phyloP scores from a whole-genome alignment of 1,140 invertebrate species.

The Homalodisca vitripennis region DNA sequence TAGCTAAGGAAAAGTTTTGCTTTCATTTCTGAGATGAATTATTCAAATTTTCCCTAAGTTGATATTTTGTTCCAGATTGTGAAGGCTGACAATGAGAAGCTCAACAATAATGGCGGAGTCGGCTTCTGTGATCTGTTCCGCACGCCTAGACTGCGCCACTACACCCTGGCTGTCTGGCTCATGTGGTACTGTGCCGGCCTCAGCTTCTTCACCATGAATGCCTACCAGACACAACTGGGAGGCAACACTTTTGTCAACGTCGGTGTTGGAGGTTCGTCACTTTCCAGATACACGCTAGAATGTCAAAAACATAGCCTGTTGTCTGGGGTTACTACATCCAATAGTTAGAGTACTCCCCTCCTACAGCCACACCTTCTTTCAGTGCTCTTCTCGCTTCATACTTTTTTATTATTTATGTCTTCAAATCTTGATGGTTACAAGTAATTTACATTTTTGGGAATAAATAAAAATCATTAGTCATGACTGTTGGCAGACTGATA shows the following conservation, averaged over 20 bases:
- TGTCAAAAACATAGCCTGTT: too few relatives aligned
- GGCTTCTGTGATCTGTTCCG: slow-evolving; percentile 21
- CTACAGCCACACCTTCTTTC: too few relatives aligned
- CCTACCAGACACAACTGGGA: slow-evolving; percentile 27
- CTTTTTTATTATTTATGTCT: too few relatives aligned
- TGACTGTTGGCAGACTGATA: too few relatives aligned
- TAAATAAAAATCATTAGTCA: too few relatives aligned
- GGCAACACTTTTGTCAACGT: slow-evolving; percentile 55
- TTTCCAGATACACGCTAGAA: too few relatives aligned
- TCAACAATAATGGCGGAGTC: not conserved
- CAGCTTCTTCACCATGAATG: slow-evolving; percentile 34
- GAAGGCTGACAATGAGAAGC: not conserved
- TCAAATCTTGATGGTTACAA: too few relatives aligned
- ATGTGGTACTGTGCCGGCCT: slow-evolving; percentile 34
- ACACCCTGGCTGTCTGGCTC: slow-evolving; percentile 29
- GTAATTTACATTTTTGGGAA: too few relatives aligned
- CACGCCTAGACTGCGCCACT: slow-evolving; percentile 18
- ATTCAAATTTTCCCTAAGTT: not conserved
- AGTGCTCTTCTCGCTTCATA: too few relatives aligned
- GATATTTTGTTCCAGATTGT: not conserved
- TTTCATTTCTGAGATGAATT: not conserved
- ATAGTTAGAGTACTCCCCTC: too few relatives aligned
- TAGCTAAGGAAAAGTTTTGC: not conserved
- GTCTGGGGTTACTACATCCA: too few relatives aligned
- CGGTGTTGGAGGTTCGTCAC: not conserved